Evolutionary conservation across 2,888 invertebrate genomes (phyloP).

Genomic region (Hydrotaea diabolus): DNA sequence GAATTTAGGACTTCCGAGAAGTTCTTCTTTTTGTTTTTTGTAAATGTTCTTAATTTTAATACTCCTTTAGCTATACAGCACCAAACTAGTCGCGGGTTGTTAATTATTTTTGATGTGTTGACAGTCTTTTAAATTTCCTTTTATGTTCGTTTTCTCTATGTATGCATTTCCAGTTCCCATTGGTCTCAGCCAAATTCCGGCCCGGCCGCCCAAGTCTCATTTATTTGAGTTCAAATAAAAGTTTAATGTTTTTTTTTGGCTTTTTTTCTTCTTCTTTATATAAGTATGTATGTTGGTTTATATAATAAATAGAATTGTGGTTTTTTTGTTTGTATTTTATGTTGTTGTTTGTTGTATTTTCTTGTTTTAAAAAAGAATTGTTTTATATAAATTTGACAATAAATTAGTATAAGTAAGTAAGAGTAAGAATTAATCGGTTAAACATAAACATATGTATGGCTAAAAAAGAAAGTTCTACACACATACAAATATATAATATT

Average conservation of each 20-base stretch:
- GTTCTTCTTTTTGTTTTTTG: not conserved
- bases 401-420: conserved; percentile 58
- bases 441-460: conserved; percentile 65
- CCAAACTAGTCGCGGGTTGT: conserved; percentile 23
- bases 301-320: conserved; percentile 29
- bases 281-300: conserved; percentile 40
- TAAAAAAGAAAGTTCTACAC: conserved; percentile 65
- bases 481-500: conserved; percentile 65
- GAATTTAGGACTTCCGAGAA: not conserved
- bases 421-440: conserved; percentile 56
- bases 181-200: not conserved
- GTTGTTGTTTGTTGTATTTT: conserved; percentile 37
- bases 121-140: conserved; percentile 29
- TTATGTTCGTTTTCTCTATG: not conserved
- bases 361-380: conserved; percentile 51
- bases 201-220: conserved; percentile 3
- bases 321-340: not conserved
- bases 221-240: conserved; percentile 45
- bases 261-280: conserved; percentile 31
- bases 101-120: conserved; percentile 20
- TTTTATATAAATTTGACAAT: conserved; percentile 47
- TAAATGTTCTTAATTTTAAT: not conserved
- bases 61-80: conserved; percentile 30
- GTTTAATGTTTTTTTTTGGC: conserved; percentile 34
- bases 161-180: not conserved